Evolutionary conservation across 2,797 vertebrate genomes (phyloP).

Genomic region (Periophthalmus magnuspinnatus): DNA sequence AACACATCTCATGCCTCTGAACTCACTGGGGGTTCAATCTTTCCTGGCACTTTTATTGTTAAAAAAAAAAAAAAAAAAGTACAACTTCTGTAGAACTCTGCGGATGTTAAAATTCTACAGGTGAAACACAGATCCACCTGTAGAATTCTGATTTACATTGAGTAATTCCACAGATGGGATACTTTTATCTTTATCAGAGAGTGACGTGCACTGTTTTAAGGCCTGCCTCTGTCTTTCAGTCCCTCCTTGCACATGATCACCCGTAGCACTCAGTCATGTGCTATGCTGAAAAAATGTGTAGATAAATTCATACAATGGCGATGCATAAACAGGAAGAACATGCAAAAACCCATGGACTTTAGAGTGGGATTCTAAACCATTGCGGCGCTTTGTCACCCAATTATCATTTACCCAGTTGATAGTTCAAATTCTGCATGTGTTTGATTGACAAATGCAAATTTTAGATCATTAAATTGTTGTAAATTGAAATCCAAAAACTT

Average conservation of each 20-base stretch:
- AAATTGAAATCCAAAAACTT: not conserved
- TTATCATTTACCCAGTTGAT: not conserved
- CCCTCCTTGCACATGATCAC: conserved; percentile 4
- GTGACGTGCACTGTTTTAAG: conserved; percentile 36
- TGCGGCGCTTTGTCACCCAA: not conserved
- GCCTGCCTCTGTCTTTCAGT: conserved; percentile 10
- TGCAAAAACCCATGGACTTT: not conserved
- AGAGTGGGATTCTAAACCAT: too few relatives aligned
- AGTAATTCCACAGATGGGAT: conserved; percentile 46
- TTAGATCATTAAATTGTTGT: not conserved
- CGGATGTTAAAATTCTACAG: conserved; percentile 60
- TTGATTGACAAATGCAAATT: too few relatives aligned
- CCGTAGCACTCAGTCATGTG: not conserved
- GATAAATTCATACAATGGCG: too few relatives aligned
- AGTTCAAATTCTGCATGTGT: too few relatives aligned
- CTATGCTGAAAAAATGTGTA: not conserved
- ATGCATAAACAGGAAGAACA: not conserved
- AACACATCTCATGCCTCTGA: conserved; percentile 40
- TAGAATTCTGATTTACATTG: conserved; percentile 37
- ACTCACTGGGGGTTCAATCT: conserved; percentile 25
- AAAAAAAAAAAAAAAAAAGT: too few relatives aligned
- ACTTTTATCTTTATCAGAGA: conserved; percentile 58
- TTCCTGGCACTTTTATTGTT: conserved; percentile 33
- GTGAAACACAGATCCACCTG: conserved; percentile 29
- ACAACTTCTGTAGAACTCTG: conserved; percentile 47